Base-by-base conservation (phyloP, 30 jellyfish, hydroid and myxozoan species). In the Morbakka virulenta region DNA sequence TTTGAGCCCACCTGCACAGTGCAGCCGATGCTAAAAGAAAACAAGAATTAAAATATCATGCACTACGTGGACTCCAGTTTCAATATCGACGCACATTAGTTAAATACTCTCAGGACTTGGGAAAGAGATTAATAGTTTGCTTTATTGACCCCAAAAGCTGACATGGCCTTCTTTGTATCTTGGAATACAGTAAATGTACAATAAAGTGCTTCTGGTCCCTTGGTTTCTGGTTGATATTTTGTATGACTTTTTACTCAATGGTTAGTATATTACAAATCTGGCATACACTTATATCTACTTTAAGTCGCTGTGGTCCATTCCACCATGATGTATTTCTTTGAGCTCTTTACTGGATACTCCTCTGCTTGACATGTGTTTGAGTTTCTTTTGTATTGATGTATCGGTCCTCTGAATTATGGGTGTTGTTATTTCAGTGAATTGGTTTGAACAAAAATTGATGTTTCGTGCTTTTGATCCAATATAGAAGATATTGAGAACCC, bases 81-180 rank as follows among this genome's bases (percentile, higher is more conserved):
- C n/a, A n/a, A n/a, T n/a, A n/a, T n/a, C n/a, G n/a, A n/a, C n/a
- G n/a, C n/a, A n/a, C n/a, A n/a, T n/a, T n/a, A n/a, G n/a, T n/a
- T n/a, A n/a, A n/a, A n/a, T n/a, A 69, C 81, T 69, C 81, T 69
- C 24, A 69, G 67, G 70, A 69, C 27, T 23, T 69, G 33, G 14
- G 29, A 17, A 11, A 28, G 32, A 28, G 81, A 69, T 2, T 67
- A 69, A 30, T 28, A 69, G 28, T 47, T 69, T 13, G 13, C 22
- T 69, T 69, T 69, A 24, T 69, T 30, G 67, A 69, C 41, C 1
- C 81, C 81, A 35, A 69, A 32, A 4, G 81, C 70, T 69, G 81
- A 32, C 27, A 9, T 34, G 29, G 22, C 12, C 22, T 12, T 20
- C 67, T 31, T 50, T 17, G 22, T 47, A 14, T 3, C 76, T 14